Evolutionary conservation across 2,888 invertebrate species (phyloP), one percentile per base, ranked within the genome.

Genomic region (Chrysolina americana): DNA sequence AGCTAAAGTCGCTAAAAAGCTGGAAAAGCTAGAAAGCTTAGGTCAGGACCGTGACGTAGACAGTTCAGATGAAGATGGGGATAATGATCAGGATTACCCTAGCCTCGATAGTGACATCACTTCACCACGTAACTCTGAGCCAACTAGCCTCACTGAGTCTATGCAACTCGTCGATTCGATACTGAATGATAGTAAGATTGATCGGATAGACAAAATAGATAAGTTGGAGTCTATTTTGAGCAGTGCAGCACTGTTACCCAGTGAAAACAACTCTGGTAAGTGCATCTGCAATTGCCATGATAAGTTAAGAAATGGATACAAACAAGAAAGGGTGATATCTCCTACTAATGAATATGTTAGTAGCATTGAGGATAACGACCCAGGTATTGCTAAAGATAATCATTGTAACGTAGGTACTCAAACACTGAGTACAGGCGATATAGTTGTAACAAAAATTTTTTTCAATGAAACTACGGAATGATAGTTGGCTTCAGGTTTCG

Each of bases 141-240:
- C 95, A 15, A 94, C 94, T 19, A 95, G 95, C 83, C 90, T 96
- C 74, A 95, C 95, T 4, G 96, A 96, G 87, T 96, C 95, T 1
- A 96, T 96, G 95, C 95, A 95, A 86, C 92, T 96, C 90, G 93
- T 96, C 89, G 95, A 96, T 85, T 94, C 95, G 85, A 94, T 96
- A 79, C 89, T 96, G 72, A 94, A 94, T 74, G 94, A 96, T 86
- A 92, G 92, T 77, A 92, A 92, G 79, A 95, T 96, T 92, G 96
- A 96, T 86, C 92, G 94, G 81, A 91, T 96, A 48, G 95, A 95
- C 80, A 95, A 94, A 87, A 95, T 96, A 77, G 96, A 96, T 84
- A 94, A 94, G 83, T 89, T 97, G 64, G 96, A 96, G 89, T 95
- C 95, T 64, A 95, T 96, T 82, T 88, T 96, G 76, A 94, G 95